Percentiles rank a stretch among this genome's conserved stretches.
Evolutionary conservation across 1,140 invertebrate species (phyloP).

Genomic region (Penaeus japonicus): DNA sequence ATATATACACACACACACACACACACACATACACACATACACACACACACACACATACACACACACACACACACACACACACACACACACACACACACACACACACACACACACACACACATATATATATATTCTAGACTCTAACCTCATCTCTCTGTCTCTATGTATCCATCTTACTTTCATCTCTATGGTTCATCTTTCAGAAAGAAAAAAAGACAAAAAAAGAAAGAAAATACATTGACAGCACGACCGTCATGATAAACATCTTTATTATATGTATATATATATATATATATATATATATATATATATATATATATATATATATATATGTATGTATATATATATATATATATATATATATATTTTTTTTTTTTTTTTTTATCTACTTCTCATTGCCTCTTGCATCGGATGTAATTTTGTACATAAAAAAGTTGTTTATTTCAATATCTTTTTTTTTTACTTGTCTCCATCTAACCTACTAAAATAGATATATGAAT

Average conservation of each 20-base stretch:
- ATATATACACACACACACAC: slow-evolving; percentile 3
- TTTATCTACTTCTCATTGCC: too few relatives aligned
- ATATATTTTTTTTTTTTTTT: not conserved
- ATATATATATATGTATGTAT: slow-evolving; percentile 18
- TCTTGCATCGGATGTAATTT: too few relatives aligned
- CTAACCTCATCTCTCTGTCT: too few relatives aligned
- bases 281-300: slow-evolving; percentile 23
- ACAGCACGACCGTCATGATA: too few relatives aligned
- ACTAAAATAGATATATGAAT: too few relatives aligned
- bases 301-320: slow-evolving; percentile 7
- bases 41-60: not conserved
- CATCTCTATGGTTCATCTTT: too few relatives aligned
- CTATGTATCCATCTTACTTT: too few relatives aligned
- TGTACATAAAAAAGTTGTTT: too few relatives aligned
- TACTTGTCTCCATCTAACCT: too few relatives aligned
- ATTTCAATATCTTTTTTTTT: too few relatives aligned
- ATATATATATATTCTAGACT: not conserved
- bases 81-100: slow-evolving; percentile 18
- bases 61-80: slow-evolving; percentile 8
- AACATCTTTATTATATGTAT: not conserved
- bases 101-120: not conserved
- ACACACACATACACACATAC: not conserved
- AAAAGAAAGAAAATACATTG: too few relatives aligned
- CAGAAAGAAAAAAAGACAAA: too few relatives aligned
- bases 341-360: slow-evolving; percentile 16